phyloP scores from a whole-genome alignment of 2,888 invertebrate species.

The Spisula subtruncata region DNA sequence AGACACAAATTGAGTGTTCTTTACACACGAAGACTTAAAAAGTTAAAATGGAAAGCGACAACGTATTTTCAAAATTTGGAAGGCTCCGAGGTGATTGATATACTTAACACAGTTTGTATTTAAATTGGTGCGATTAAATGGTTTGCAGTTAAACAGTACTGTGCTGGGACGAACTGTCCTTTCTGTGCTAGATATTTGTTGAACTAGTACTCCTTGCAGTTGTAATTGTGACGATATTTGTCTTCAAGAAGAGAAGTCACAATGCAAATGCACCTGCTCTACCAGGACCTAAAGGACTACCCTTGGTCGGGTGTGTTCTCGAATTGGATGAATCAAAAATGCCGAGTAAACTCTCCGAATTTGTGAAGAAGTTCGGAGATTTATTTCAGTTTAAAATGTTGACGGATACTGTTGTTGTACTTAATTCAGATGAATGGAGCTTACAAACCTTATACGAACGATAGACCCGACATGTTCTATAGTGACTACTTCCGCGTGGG shows the following conservation, averaged over 20 bases:
- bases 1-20: too few relatives aligned
- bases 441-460: slow-evolving; percentile 15
- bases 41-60: too few relatives aligned
- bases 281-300: slow-evolving; percentile 16
- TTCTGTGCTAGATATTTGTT: background rate
- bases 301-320: background rate
- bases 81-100: too few relatives aligned
- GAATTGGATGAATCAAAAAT: slow-evolving; percentile 20
- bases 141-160: too few relatives aligned
- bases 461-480: slow-evolving; percentile 8
- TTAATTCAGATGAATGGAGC: too few relatives aligned
- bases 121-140: too few relatives aligned
- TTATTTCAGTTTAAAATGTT: slow-evolving; percentile 15
- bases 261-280: background rate
- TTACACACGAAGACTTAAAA: too few relatives aligned
- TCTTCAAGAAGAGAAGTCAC: background rate
- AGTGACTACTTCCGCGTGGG: too few relatives aligned
- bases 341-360: background rate
- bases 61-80: too few relatives aligned
- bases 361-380: slow-evolving; percentile 19
- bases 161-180: too few relatives aligned
- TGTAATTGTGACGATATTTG: background rate
- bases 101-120: too few relatives aligned
- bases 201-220: background rate
- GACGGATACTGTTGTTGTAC: background rate